phyloP scores from a whole-genome alignment of 2,888 invertebrate genomes.

The Ectemnius lituratus region DNA sequence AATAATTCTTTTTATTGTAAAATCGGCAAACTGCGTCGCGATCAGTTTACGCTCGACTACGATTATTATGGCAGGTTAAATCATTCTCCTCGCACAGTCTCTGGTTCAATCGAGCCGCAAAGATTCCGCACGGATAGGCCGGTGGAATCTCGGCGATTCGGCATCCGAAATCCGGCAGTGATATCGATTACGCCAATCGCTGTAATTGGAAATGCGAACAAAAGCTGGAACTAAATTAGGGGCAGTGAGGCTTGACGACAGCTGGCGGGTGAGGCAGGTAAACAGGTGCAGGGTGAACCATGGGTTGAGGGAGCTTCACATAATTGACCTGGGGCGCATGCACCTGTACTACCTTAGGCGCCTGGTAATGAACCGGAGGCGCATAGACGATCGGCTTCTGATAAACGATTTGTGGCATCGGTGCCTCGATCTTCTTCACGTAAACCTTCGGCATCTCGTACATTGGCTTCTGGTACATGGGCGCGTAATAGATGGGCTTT shows the following conservation, averaged over 20 bases:
- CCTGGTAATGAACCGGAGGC: slow-evolving; percentile 49
- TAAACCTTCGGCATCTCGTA: slow-evolving; percentile 51
- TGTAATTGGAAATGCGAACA: not conserved
- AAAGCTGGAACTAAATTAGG: slow-evolving; percentile 19
- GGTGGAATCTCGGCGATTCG: slow-evolving; percentile 19
- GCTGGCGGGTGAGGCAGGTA: slow-evolving; percentile 37
- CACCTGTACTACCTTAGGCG: slow-evolving; percentile 51
- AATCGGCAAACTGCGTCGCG: slow-evolving; percentile 20
- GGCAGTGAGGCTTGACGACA: slow-evolving; percentile 46
- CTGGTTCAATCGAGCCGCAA: too few species aligned
- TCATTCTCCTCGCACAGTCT: not conserved
- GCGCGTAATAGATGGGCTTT: slow-evolving; percentile 53
- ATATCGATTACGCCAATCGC: not conserved
- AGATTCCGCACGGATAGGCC: not conserved
- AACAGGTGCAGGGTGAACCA: slow-evolving; percentile 55
- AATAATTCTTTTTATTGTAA: slow-evolving; percentile 41
- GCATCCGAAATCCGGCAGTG: slow-evolving; percentile 5
- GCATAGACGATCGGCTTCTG: slow-evolving; percentile 54
- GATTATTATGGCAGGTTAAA: slow-evolving; percentile 13
- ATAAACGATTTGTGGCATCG: slow-evolving; percentile 49
- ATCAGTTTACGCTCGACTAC: slow-evolving; percentile 28
- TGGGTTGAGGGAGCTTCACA: slow-evolving; percentile 53
- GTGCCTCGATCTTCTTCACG: slow-evolving; percentile 54
- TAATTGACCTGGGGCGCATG: slow-evolving; percentile 49
- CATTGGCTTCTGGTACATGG: slow-evolving; percentile 65